phyloP scores from a whole-genome alignment of 1,140 invertebrate genomes.

The Gryllus bimaculatus region DNA sequence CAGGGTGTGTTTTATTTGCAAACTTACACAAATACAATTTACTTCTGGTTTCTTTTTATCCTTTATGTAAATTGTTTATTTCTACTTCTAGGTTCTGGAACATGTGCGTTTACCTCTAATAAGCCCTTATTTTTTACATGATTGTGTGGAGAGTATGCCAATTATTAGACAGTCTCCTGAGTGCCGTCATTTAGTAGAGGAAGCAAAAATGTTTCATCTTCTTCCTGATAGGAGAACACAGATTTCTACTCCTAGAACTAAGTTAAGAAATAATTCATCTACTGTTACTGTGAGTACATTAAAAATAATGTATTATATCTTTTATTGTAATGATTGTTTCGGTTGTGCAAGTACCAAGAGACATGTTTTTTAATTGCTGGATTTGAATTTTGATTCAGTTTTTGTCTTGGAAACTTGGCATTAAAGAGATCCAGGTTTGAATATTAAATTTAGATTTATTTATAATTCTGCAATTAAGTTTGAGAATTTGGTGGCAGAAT shows the following conservation, averaged over 20 bases:
- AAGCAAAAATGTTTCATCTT: slow-evolving; percentile 43
- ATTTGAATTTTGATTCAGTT: no score
- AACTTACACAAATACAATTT: not conserved
- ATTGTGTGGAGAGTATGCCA: slow-evolving; percentile 39
- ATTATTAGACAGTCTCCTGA: slow-evolving; percentile 33
- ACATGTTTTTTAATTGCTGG: no score
- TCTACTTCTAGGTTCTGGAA: slow-evolving; percentile 36
- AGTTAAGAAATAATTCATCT: slow-evolving; percentile 32
- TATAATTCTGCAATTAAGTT: no score
- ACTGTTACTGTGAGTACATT: slow-evolving; percentile 11
- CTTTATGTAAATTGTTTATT: not conserved
- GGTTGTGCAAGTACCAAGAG: no score
- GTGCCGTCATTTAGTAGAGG: slow-evolving; percentile 37
- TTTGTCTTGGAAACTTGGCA: no score
- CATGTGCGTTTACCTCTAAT: slow-evolving; percentile 45
- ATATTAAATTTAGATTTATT: no score
- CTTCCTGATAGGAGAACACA: slow-evolving; percentile 40
- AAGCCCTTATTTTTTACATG: slow-evolving; percentile 49
- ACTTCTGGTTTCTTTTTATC: not conserved
- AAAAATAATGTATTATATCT: no score
- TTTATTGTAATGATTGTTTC: no score
- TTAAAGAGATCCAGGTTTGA: no score
- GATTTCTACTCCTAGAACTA: slow-evolving; percentile 32
- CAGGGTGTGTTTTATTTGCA: slow-evolving; percentile 26
- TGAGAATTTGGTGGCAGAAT: no score